These are phyloP conservation scores for Lithobius niger DNA, from an alignment of 1,140 invertebrate species.

Conservation along the genomic window DNA sequence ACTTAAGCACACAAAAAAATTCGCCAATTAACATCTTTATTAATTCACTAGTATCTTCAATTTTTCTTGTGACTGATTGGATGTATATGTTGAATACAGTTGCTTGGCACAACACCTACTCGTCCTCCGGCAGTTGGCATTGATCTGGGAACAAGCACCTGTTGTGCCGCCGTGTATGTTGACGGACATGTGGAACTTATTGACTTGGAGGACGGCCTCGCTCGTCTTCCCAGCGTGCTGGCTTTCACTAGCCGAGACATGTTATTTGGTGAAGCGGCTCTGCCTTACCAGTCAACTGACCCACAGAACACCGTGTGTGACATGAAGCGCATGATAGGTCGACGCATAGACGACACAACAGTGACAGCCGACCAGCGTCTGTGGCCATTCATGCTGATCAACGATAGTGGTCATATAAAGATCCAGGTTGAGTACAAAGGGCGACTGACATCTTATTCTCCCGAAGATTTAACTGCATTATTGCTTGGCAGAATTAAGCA, in stretches of 20 bases:
- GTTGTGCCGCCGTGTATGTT: slow-evolving; percentile 35
- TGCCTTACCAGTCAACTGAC: slow-evolving; percentile 39
- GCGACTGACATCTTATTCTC: slow-evolving; percentile 38
- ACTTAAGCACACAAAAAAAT: too few species aligned
- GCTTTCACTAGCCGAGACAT: slow-evolving; percentile 39
- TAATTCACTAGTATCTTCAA: too few species aligned
- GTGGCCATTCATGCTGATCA: slow-evolving; percentile 34
- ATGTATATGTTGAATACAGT: too few species aligned
- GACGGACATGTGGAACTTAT: slow-evolving; percentile 35
- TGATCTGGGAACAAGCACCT: slow-evolving; percentile 29
- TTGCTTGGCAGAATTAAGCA: slow-evolving; percentile 38
- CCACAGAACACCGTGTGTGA: slow-evolving; percentile 42
- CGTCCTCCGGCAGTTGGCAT: slow-evolving; percentile 12
- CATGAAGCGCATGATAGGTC: slow-evolving; percentile 34
- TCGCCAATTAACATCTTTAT: too few species aligned
- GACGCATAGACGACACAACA: slow-evolving; percentile 34
- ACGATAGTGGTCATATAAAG: slow-evolving; percentile 28
- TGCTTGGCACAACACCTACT: neutral
- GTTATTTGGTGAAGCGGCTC: slow-evolving; percentile 38
- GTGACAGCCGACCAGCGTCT: slow-evolving; percentile 32
- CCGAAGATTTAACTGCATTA: slow-evolving; percentile 45
- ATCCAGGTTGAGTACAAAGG: slow-evolving; percentile 34
- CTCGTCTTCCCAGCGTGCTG: slow-evolving; percentile 40
- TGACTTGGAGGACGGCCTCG: slow-evolving; percentile 38
- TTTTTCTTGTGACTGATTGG: too few species aligned